Base-by-base conservation (phyloP, 2,797 vertebrate species). In the Pseudocheirus occidentalis region DNA sequence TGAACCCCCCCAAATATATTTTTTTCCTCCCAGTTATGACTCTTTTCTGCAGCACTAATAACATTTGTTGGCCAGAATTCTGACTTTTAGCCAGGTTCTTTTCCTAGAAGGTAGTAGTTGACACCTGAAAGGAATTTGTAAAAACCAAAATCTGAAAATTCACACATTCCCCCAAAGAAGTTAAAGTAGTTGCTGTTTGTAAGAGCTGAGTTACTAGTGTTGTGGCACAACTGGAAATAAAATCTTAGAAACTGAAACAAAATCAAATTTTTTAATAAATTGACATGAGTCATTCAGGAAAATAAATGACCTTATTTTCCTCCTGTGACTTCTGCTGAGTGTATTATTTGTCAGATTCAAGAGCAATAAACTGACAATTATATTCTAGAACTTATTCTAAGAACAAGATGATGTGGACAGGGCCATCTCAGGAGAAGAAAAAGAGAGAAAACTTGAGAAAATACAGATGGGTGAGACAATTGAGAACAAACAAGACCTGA, bases 381-480 rank as follows among this genome's bases (percentile, higher is more conserved):
- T 12, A 90, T 92, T 55, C 54, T 29, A 94, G 62, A 94, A 46
- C 87, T 94, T 96, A 81, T 97, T 97, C 95, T 96, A 93, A 96
- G 94, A 97, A 97, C 95, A 96, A 24, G 53, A 91, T 31, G 4
- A 55, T 81, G 52, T 93, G 5, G 13, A 16, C 40, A 94, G 94
- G 11, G 4, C 40, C 14, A 90, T 34, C 89, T 92, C 27, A 91
- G 29, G 5, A 93, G 55, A 52, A 28, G 12, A 29, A 34, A 55
- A 94, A 58, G 95, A 24, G 57, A 24, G 62, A 89, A 94, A 53
- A 89, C 81, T 89, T 7, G 94, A 59, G 92, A 46, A 95, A 95
- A 94, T 55, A 55, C 14, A 73, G 58, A 94, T 31, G 13, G 28
- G 5, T 81, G 24, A 94, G 57, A 34, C 66, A 96, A 91, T 58